phyloP scores from a whole-genome alignment of 2,888 invertebrate species.

The Standfussiana lucernea region DNA sequence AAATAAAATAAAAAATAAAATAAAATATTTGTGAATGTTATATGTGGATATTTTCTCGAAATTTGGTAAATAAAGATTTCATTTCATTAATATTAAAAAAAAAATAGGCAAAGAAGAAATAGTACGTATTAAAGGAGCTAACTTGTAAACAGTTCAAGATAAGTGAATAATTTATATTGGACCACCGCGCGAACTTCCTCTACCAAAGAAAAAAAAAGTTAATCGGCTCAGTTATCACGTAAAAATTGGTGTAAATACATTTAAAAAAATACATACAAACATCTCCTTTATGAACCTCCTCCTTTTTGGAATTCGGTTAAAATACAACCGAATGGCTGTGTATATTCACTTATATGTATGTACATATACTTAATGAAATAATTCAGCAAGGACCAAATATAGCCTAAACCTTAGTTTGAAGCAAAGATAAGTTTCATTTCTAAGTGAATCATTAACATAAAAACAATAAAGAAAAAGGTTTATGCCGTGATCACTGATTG shows the following conservation, averaged over 20 bases:
- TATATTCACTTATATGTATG: no score
- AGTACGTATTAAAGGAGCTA: no score
- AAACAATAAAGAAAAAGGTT: conserved; percentile 30
- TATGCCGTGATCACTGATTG: conserved; percentile 33
- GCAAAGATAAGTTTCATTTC: background rate
- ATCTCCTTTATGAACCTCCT: background rate
- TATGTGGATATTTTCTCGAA: no score
- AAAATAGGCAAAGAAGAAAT: no score
- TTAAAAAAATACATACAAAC: background rate
- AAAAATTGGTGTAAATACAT: background rate
- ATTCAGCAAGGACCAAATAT: background rate
- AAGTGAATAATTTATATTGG: background rate
- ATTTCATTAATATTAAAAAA: no score
- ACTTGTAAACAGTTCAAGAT: no score
- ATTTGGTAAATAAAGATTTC: no score
- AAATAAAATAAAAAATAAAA: no score
- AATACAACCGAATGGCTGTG: no score
- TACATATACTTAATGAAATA: no score
- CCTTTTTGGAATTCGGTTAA: background rate
- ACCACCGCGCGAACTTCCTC: background rate
- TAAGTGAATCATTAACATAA: conserved; percentile 5
- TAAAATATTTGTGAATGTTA: no score
- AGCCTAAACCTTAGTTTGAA: background rate
- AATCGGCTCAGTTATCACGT: background rate
- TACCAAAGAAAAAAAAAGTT: background rate